phyloP scores from a whole-genome alignment of 1,140 invertebrate genomes.

The Drosophila punjabiensis region DNA sequence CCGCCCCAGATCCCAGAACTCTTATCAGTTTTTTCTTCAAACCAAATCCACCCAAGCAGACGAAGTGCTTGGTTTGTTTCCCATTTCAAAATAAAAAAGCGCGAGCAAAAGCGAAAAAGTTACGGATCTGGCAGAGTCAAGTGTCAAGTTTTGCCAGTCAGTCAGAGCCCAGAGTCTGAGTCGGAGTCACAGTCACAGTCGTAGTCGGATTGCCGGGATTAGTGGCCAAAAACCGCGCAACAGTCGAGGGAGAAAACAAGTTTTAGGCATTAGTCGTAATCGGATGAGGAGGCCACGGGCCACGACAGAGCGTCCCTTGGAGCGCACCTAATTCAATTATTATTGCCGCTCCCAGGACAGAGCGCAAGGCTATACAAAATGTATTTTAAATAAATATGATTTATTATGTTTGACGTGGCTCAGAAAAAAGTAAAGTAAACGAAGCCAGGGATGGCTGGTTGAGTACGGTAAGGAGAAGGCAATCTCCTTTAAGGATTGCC shows the following conservation, averaged over 20 bases:
- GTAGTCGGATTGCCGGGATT: constrained; percentile 37
- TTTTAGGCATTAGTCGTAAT: constrained; percentile 54
- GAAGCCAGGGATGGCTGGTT: not conserved
- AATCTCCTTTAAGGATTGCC: constrained; percentile 65
- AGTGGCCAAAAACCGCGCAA: constrained; percentile 43
- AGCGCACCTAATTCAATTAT: constrained; percentile 73
- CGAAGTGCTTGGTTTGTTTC: constrained; percentile 14
- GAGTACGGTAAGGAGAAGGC: constrained; percentile 17
- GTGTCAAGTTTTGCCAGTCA: constrained; percentile 46
- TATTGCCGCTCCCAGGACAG: constrained; percentile 46
- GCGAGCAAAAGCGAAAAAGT: constrained; percentile 28
- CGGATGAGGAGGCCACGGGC: constrained; percentile 24
- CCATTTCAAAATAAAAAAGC: not conserved
- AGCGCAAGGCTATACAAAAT: constrained; percentile 36
- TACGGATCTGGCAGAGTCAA: constrained; percentile 26
- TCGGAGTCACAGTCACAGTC: constrained; percentile 7
- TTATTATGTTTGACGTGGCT: constrained; percentile 76
- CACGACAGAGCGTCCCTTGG: constrained; percentile 23
- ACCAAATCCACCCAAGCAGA: not conserved
- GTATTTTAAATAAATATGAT: constrained; percentile 83
- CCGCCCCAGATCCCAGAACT: not conserved
- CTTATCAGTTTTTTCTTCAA: constrained; percentile 5
- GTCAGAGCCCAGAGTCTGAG: constrained; percentile 9
- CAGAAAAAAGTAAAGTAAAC: not conserved
- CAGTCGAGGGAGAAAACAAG: constrained; percentile 47